These are phyloP conservation scores for Corvus hawaiiensis DNA, from an alignment of 2,113 vertebrate species.

Conservation along the genomic window DNA sequence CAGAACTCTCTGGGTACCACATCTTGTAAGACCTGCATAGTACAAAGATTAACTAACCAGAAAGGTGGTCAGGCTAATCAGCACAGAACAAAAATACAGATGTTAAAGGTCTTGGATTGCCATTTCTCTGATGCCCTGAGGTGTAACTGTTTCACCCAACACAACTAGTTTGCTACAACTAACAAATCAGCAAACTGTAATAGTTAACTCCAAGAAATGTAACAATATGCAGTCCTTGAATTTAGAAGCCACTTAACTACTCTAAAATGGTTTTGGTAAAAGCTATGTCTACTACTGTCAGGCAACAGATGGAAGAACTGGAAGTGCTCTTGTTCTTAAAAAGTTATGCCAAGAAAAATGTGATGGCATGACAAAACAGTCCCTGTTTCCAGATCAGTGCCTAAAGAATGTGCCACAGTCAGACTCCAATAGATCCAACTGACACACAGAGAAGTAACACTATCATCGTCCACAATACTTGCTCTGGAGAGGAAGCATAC, in stretches of 20 bases:
- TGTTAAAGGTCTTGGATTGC: background rate
- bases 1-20: background rate
- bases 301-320: background rate
- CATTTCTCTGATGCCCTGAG: background rate
- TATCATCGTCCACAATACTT: background rate
- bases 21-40: background rate
- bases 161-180: background rate
- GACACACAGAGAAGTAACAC: background rate
- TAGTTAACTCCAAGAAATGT: background rate
- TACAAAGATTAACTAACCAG: background rate
- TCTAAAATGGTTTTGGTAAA: background rate
- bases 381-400: background rate
- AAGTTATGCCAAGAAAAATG: background rate
- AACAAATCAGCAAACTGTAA: background rate
- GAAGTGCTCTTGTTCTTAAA: background rate
- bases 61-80: background rate
- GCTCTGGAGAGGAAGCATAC: background rate
- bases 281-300: background rate
- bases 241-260: background rate
- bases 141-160: background rate
- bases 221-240: background rate
- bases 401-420: background rate
- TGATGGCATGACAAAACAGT: background rate
- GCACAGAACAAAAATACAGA: background rate
- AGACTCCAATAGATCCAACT: fast-evolving